These are phyloP conservation scores for Chydorus sphaericus DNA, from an alignment of 2,888 invertebrate species.

Conservation along the genomic window DNA sequence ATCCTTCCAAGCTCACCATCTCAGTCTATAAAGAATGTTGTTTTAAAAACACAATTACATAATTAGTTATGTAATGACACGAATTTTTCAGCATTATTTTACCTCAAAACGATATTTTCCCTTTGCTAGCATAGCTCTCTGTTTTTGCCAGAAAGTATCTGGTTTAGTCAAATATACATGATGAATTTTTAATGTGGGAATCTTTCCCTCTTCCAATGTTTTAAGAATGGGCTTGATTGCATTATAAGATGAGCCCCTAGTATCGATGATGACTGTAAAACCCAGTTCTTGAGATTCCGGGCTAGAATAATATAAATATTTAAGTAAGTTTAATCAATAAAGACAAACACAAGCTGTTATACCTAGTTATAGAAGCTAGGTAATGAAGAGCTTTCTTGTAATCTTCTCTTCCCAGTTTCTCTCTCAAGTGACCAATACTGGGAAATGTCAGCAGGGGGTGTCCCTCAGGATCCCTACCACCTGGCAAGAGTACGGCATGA, in stretches of 20 bases:
- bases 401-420: constrained; percentile 6
- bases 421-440: not conserved
- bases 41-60: not conserved
- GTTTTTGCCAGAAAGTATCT: constrained; percentile 99
- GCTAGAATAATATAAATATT: constrained; percentile 39
- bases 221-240: constrained; percentile 95
- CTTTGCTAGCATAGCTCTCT: constrained; percentile 89
- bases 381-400: constrained; percentile 7
- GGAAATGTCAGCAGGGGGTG: not conserved
- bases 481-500: constrained; percentile 5
- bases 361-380: constrained; percentile 5
- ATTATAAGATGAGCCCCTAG: constrained; percentile 92
- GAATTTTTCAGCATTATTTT: no score
- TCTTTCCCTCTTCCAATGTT: constrained; percentile 90
- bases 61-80: no score
- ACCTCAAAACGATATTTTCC: constrained; percentile 99
- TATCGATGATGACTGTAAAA: constrained; percentile 92
- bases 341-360: not conserved
- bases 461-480: not conserved
- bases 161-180: constrained; percentile 95
- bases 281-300: constrained; percentile 74
- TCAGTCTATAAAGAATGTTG: constrained; percentile 55
- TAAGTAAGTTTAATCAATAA: not conserved
- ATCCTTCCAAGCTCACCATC: constrained; percentile 87
- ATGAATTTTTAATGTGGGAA: constrained; percentile 57